Percentiles rank a stretch among this genome's conserved stretches.
Conservation (phyloP, 2,888 invertebrate genomes). For the Leptinotarsa juncta region DNA sequence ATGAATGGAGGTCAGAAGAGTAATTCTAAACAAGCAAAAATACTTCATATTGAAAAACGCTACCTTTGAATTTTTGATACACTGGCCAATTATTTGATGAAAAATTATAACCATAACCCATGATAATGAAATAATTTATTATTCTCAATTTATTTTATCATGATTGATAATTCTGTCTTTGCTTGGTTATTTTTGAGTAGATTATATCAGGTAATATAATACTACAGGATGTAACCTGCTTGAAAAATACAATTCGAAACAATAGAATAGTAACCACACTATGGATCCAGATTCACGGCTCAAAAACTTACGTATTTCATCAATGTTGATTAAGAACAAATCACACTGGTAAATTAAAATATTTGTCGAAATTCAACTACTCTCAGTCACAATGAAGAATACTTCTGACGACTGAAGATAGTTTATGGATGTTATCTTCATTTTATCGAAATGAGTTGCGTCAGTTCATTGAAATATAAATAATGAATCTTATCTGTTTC, state of each 20-base stretch:
- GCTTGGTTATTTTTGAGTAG: no score
- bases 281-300: background rate
- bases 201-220: no score
- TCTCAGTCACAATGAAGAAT: background rate
- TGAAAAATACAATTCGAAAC: background rate
- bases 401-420: background rate
- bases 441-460: background rate
- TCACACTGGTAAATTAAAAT: background rate
- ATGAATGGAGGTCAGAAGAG: no score
- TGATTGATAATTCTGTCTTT: no score
- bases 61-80: no score
- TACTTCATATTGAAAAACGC: no score
- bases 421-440: background rate
- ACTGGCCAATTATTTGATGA: no score
- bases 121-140: no score
- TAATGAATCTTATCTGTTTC: background rate
- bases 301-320: conserved; percentile 38
- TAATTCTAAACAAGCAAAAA: no score
- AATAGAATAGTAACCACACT: background rate
- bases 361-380: background rate
- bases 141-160: no score
- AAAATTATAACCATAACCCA: no score
- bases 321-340: conserved; percentile 20
- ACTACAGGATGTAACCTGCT: background rate
- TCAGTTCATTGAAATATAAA: conserved; percentile 9